Base-by-base conservation (phyloP, 2,888 invertebrate genomes). In the Sycophila texana region DNA sequence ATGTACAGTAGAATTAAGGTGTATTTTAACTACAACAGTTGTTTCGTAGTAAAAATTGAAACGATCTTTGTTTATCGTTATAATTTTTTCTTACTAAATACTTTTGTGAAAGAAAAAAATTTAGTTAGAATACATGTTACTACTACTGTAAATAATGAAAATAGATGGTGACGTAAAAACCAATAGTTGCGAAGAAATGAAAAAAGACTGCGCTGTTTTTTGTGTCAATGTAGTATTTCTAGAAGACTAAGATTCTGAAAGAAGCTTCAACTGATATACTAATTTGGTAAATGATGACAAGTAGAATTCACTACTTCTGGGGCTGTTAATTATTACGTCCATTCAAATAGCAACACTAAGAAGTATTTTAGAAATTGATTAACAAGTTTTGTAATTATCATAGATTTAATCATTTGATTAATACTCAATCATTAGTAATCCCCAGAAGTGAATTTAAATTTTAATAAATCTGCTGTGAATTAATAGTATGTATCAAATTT, bases 181-280 rank as follows among this genome's bases (percentile, higher is more conserved):
- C n/a, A 67, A 18, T 22, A 4, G 26, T 47, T 49, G 16, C 30
- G 57, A 60, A 1, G 16, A 57, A 60, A 63, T 53, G 51, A 63
- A 67, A 76, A 63, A 73, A 76, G 76, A 80, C 76, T 76, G 80
- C 65, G 55, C n/a, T 51, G 47, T 68, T 76, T 30, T 10, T 47
- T 70, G 53, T 77, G 18, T 76, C 53, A 74, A 70, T 65, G 55
- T 74, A 63, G 53, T 58, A 76, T 76, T 73, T 71, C 18, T 66
- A 66, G 58, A 71, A 58, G 20, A 60, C 67, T 58, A 70, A 55
- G 12, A 65, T 74, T 70, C 16, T 63, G 14, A 47, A 58, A 39
- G 16, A 57, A 30, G 12, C 51, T 72, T 72, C 12, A 22, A 20
- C 65, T n/a, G 55, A 49, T 77, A 66, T 16, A 13, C 22, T 51